Percentiles rank a stretch among this genome's conserved stretches.
These are phyloP conservation scores for Ectemnius cavifrons DNA, from an alignment of 2,888 invertebrate species.

Conservation along the genomic window DNA sequence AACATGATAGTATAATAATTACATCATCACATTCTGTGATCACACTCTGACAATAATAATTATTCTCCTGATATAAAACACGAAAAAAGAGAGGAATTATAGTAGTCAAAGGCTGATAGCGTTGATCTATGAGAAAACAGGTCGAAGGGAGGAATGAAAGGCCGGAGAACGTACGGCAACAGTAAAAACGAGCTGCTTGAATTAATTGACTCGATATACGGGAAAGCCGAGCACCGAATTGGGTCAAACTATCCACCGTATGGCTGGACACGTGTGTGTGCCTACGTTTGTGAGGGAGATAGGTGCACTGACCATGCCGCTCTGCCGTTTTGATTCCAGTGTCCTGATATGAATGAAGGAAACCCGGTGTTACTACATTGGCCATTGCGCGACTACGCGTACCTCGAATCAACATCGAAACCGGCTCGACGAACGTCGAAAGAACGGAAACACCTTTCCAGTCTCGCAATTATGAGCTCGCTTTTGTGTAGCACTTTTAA, in stretches of 20 bases:
- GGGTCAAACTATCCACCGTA: constrained; percentile 33
- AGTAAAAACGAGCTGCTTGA: constrained; percentile 55
- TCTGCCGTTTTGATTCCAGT: constrained; percentile 29
- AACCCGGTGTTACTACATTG: constrained; percentile 9
- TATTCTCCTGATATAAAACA: too few species aligned
- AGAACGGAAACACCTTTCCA: too few species aligned
- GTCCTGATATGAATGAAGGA: constrained; percentile 31
- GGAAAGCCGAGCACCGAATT: constrained; percentile 50
- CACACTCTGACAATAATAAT: too few species aligned
- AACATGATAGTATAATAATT: too few species aligned
- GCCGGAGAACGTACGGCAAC: constrained; percentile 25
- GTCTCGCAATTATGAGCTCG: too few species aligned
- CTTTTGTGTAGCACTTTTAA: too few species aligned
- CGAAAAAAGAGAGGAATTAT: too few species aligned
- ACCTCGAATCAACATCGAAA: neutral
- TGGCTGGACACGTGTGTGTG: too few species aligned
- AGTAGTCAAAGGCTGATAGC: too few species aligned
- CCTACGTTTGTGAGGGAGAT: neutral
- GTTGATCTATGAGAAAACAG: too few species aligned
- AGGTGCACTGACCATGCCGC: constrained; percentile 16
- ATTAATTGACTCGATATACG: constrained; percentile 54
- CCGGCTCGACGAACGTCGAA: too few species aligned
- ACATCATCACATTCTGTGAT: too few species aligned
- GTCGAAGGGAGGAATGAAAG: constrained; percentile 40
- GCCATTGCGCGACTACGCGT: neutral